Conservation (phyloP, 2,113 vertebrate species). For the Tetraodon nigroviridis region DNA sequence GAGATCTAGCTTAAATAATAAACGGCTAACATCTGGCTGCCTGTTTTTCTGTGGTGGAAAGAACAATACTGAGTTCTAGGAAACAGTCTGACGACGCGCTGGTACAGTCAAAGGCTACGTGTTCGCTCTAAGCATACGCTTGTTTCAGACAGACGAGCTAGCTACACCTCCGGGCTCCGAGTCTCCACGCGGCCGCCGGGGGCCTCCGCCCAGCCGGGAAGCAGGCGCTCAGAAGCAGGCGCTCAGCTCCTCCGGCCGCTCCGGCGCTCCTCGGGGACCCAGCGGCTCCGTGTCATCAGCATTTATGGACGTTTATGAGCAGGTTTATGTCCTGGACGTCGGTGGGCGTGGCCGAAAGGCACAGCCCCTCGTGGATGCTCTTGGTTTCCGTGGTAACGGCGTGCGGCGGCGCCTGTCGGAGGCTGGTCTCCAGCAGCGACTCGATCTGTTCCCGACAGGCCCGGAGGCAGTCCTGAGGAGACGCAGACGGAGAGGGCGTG, state of each 20-base stretch:
- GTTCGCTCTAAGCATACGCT: no score
- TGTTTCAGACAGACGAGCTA: no score
- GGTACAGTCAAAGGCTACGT: no score
- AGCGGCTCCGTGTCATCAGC: no score
- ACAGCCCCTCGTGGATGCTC: conserved; percentile 79
- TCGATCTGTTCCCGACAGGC: conserved; percentile 97
- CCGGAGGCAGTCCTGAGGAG: conserved; percentile 85
- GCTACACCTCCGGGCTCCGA: no score
- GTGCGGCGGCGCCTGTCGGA: conserved; percentile 80
- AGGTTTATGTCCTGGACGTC: conserved; percentile 91
- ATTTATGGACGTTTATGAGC: conserved; percentile 4
- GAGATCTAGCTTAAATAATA: no score
- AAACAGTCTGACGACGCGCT: no score
- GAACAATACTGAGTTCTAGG: no score
- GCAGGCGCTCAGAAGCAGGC: not conserved
- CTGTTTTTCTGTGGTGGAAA: no score
- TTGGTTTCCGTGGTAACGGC: conserved; percentile 82
- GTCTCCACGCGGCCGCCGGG: no score
- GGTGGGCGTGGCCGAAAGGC: conserved; percentile 89
- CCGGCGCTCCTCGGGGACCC: not conserved
- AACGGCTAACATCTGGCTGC: no score
- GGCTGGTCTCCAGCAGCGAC: conserved; percentile 87
- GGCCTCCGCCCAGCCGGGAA: no score
- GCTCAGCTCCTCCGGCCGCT: not conserved
- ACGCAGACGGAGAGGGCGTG: not conserved